Evolutionary conservation across 2,888 invertebrate species (phyloP), one percentile per base, ranked within the genome.

Genomic region (Cantharis nigra): DNA sequence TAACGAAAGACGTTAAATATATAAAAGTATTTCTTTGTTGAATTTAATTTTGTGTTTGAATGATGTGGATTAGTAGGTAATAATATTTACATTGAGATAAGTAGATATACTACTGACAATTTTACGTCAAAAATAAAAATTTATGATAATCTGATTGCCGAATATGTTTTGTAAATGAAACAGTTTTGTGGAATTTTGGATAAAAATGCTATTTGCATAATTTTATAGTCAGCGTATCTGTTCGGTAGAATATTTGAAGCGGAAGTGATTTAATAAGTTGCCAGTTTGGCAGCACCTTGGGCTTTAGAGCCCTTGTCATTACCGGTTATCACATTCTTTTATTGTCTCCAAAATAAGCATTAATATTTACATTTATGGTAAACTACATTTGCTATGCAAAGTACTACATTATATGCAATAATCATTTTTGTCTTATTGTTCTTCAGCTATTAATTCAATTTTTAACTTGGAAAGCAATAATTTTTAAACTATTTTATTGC

Each of bases 131-230:
- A 49, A 85, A 86, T 85, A 84, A 84, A 85, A 84, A 83, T 80
- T 83, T 84, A 84, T 83, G 85, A 83, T 85, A 85, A 85, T 85
- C 83, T 82, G 82, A 85, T 84, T 85, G 83, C 81, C 81, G 82
- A 83, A 85, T 85, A 84, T 84, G 84, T 85, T 86, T 85, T 85
- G 84, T 84, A 86, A 86, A 86, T 85, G 86, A 85, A 86, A 85
- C 85, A 82, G 83, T 86, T 85, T 83, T 82, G 84, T 85, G 78
- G 82, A 81, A 82, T 85, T 85, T 84, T 84, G 85, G 84, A 85
- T 85, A 86, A 85, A 85, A 85, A 83, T 82, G 76, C 84, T 81
- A 86, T 86, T 85, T 86, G 83, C 86, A 86, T 86, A 86, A 86
- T 86, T 85, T 86, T 86, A 85, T 85, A 84, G 85, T 83, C 78